Conservation (phyloP, 2,888 invertebrate species). For the Julus scandinavius region DNA sequence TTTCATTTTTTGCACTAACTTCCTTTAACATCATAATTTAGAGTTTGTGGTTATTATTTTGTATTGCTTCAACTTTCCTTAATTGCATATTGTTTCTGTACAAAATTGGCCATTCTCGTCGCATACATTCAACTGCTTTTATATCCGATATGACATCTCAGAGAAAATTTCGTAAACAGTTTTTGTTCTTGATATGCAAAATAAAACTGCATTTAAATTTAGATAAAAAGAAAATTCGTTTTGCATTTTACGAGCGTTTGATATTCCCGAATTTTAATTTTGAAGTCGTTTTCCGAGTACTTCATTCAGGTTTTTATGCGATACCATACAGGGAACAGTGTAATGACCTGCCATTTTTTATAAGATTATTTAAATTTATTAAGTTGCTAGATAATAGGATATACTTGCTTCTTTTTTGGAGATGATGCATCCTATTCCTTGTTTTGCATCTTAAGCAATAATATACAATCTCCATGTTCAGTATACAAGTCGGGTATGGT, state of each 20-base stretch:
- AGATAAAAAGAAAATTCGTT: slow-evolving; percentile 19
- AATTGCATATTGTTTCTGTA: neutral
- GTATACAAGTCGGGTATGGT: neutral
- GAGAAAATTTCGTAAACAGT: neutral
- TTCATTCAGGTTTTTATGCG: slow-evolving; percentile 28
- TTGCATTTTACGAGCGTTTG: slow-evolving; percentile 6
- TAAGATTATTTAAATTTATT: slow-evolving; percentile 31
- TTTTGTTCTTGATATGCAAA: neutral
- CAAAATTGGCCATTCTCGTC: neutral
- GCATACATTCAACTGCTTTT: neutral
- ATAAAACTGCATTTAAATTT: slow-evolving; percentile 28
- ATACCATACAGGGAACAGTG: neutral
- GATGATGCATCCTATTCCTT: neutral
- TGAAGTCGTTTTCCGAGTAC: neutral
- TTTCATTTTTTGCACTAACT: no score
- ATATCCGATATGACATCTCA: neutral
- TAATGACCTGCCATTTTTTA: neutral
- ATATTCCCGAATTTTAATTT: slow-evolving; percentile 31
- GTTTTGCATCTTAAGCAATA: neutral
- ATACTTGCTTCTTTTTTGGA: neutral
- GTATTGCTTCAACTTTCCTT: neutral
- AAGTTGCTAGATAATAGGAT: slow-evolving; percentile 35
- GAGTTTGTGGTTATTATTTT: neutral
- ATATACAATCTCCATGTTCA: neutral
- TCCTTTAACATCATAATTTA: no score